Evolutionary conservation across 2,888 invertebrate genomes (phyloP).

Genomic region (Acanthosepion lycidas): DNA sequence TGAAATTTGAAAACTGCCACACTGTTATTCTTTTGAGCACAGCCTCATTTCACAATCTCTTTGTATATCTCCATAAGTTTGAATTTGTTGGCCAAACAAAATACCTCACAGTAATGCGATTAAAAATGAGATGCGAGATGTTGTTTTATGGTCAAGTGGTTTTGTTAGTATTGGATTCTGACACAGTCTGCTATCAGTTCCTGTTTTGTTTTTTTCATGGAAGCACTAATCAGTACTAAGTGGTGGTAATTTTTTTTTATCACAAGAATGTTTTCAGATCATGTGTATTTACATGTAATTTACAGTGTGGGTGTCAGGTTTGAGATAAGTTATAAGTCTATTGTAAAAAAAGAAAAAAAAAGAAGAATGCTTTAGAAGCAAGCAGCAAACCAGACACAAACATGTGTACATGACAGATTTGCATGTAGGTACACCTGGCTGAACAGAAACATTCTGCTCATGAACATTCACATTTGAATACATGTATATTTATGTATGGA

Average conservation of each 20-base stretch:
- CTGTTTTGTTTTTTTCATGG: no score
- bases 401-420: not conserved
- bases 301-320: not conserved
- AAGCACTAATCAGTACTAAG: not conserved
- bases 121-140: no score
- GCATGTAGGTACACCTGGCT: not conserved
- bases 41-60: no score
- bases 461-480: slow-evolving; percentile 33
- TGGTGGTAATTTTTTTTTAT: not conserved
- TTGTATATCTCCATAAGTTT: no score
- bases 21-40: no score
- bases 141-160: no score
- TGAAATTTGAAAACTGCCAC: no score
- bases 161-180: no score
- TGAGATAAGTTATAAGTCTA: not conserved
- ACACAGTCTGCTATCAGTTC: no score
- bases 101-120: no score
- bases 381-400: not conserved
- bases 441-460: not conserved
- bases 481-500: not conserved
- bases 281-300: not conserved
- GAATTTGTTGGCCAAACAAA: no score
- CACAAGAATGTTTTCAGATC: not conserved
- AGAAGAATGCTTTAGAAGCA: not conserved
- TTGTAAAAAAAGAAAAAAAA: not conserved